These are phyloP conservation scores for Aproaerema taeniolella DNA, from an alignment of 2,888 invertebrate species.

Conservation along the genomic window DNA sequence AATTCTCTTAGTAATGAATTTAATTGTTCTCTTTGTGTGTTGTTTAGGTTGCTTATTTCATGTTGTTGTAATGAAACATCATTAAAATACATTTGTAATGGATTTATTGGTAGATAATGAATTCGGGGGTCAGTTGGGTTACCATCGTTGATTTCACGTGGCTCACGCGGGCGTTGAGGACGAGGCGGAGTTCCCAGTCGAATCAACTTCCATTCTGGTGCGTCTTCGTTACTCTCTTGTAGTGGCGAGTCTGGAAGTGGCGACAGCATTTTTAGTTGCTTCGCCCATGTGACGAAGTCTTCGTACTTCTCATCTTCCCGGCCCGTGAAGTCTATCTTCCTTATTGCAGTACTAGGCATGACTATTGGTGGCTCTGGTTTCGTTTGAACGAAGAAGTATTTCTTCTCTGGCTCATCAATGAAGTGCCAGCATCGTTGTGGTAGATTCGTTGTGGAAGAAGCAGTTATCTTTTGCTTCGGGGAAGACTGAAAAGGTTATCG, in stretches of 20 bases:
- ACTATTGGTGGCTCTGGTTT: no score
- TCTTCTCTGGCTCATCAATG: no score
- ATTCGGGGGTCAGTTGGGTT: not conserved
- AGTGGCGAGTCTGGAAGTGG: not conserved
- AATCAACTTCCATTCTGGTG: not conserved
- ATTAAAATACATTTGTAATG: not conserved
- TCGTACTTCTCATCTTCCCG: not conserved
- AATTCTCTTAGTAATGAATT: no score
- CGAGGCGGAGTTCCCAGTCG: not conserved
- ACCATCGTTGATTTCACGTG: not conserved
- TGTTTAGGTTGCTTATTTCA: not conserved
- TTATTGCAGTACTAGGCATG: not conserved
- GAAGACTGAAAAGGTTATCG: no score
- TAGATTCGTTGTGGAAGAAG: no score
- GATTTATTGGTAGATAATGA: not conserved
- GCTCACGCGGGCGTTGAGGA: not conserved
- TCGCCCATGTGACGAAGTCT: not conserved
- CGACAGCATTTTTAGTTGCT: not conserved
- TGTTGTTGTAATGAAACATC: not conserved
- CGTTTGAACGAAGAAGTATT: no score
- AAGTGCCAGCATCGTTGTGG: no score
- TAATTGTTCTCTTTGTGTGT: no score
- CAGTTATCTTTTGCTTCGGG: no score
- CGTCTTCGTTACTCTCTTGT: not conserved
- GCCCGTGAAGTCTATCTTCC: not conserved